Conservation (phyloP, 2,888 invertebrate species). For the Cantharis nigra region DNA sequence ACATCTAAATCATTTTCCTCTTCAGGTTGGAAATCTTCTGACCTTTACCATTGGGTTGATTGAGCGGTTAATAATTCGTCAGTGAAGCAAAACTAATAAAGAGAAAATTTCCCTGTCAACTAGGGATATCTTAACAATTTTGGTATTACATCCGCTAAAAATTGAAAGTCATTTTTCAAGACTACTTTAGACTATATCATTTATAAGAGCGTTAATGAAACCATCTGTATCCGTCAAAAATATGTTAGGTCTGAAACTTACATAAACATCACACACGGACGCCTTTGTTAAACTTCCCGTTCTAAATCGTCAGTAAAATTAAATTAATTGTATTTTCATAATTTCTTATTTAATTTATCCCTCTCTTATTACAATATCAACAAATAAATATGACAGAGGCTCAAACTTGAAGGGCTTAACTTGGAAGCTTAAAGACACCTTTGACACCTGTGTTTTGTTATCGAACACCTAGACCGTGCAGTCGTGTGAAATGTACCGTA, state of each 20-base stretch:
- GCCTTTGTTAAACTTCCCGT: constrained; percentile 48
- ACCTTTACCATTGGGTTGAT: background rate
- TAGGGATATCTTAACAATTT: background rate
- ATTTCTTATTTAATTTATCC: constrained; percentile 19
- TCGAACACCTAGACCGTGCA: constrained; percentile 39
- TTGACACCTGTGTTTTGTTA: constrained; percentile 41
- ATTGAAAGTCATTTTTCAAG: background rate
- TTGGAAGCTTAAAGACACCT: constrained; percentile 18
- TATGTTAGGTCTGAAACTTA: constrained; percentile 20
- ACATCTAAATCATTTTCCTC: too few species aligned
- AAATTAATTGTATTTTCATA: constrained; percentile 46
- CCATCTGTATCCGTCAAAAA: constrained; percentile 41
- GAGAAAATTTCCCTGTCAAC: background rate
- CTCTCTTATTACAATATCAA: constrained; percentile 7
- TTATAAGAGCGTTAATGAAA: constrained; percentile 38
- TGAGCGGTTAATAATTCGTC: background rate
- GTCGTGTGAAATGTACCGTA: constrained; percentile 37
- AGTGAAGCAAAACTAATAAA: background rate
- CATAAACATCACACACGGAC: constrained; percentile 39
- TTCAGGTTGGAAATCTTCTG: too few species aligned
- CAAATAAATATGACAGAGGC: constrained; percentile 9
- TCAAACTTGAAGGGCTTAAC: constrained; percentile 22
- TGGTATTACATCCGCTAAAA: background rate
- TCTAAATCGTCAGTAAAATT: constrained; percentile 46
- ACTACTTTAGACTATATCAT: constrained; percentile 13